phyloP scores from a whole-genome alignment of 2,113 vertebrate genomes.

The Xiphias gladius region DNA sequence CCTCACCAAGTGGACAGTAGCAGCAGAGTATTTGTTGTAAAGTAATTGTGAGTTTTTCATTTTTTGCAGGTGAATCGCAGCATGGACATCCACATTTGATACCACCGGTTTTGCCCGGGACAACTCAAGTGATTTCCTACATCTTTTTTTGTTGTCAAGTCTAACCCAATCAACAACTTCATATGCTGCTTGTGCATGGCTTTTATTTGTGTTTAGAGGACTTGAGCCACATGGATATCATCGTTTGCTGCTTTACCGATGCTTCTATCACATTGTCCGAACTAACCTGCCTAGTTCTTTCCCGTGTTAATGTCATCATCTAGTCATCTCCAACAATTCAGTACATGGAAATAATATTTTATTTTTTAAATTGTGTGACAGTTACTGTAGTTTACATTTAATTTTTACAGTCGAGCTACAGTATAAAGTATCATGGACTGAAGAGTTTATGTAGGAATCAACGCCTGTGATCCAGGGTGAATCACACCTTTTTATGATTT shows the following conservation, averaged over 20 bases:
- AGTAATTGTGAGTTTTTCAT: conserved; percentile 31
- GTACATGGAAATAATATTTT: neutral
- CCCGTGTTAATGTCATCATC: neutral
- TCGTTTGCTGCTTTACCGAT: conserved; percentile 26
- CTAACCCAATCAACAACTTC: conserved; percentile 25
- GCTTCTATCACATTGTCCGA: conserved; percentile 14
- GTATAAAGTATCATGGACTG: neutral
- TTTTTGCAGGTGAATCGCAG: conserved; percentile 70
- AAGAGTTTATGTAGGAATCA: neutral
- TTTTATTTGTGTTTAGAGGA: conserved; percentile 39
- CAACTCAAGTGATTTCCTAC: conserved; percentile 37
- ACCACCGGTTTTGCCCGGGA: conserved; percentile 22
- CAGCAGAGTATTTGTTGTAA: neutral
- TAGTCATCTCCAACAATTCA: neutral
- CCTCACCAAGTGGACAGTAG: neutral
- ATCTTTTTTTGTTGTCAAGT: conserved; percentile 25
- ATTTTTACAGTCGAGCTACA: conserved; percentile 2
- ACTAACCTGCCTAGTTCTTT: neutral
- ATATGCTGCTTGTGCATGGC: conserved; percentile 45
- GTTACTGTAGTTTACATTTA: neutral
- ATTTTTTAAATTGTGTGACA: neutral
- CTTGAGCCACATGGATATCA: conserved; percentile 20
- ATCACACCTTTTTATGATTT: conserved; percentile 9
- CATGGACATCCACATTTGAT: conserved; percentile 14
- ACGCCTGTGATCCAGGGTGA: conserved; percentile 16